Percentiles rank a stretch among this genome's conserved stretches.
Evolutionary conservation across 2,113 vertebrate species (phyloP).

Genomic region (Solenodon paradoxus): DNA sequence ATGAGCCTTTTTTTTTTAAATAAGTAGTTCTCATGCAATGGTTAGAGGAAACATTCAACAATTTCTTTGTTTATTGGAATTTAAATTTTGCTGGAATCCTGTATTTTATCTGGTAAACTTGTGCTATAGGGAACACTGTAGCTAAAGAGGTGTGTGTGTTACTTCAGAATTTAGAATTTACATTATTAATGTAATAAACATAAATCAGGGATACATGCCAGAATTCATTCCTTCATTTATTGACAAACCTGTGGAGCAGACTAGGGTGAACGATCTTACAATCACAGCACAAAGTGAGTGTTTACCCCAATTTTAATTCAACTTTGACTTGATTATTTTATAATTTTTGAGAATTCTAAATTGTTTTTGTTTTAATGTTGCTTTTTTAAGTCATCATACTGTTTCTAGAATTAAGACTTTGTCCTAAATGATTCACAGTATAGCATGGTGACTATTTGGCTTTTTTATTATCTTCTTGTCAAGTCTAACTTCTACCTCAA

Average conservation of each 20-base stretch:
- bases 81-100: constrained; percentile 37
- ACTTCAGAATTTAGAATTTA: constrained; percentile 25
- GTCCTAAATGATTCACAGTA: background rate
- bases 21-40: background rate
- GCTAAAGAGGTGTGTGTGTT: background rate
- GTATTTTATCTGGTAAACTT: constrained; percentile 23
- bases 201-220: background rate
- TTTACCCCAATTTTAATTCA: constrained; percentile 22
- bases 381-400: constrained; percentile 23
- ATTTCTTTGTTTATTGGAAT: constrained; percentile 47
- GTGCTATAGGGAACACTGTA: background rate
- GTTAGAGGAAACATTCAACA: background rate
- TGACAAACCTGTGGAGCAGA: background rate
- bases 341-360: constrained; percentile 54
- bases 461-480: constrained; percentile 2
- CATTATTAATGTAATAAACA: constrained; percentile 30
- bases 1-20: background rate
- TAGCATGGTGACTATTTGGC: background rate
- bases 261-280: constrained; percentile 9
- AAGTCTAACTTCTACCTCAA: background rate
- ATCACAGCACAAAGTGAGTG: background rate
- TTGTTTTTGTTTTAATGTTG: constrained; percentile 43
- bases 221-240: background rate
- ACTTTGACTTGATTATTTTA: constrained; percentile 43
- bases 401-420: constrained; percentile 6